phyloP scores from a whole-genome alignment of 2,797 vertebrate species.

The Manis pentadactyla region DNA sequence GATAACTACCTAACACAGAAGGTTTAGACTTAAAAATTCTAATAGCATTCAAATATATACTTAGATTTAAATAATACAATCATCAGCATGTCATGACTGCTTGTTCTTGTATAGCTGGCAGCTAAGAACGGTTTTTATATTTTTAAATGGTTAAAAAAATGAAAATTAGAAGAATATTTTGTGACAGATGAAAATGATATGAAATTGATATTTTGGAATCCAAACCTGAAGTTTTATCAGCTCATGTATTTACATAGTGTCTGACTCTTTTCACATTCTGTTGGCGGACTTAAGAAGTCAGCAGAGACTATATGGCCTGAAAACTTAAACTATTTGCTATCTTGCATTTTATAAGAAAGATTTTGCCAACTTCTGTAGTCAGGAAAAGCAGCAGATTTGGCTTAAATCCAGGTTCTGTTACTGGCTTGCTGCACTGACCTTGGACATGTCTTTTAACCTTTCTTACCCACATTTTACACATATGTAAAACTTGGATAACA shows the following conservation, averaged over 20 bases:
- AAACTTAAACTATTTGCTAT: neutral
- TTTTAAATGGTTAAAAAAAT: neutral
- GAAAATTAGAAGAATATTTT: neutral
- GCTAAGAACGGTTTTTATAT: neutral
- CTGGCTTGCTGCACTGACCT: neutral
- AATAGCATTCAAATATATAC: no score
- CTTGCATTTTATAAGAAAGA: neutral
- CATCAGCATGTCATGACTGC: no score
- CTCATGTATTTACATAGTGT: neutral
- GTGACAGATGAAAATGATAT: neutral
- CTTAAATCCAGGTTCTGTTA: neutral
- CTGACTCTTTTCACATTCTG: neutral
- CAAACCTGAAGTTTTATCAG: neutral
- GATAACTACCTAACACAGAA: no score
- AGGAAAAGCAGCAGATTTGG: neutral
- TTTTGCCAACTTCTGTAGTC: rapidly evolving
- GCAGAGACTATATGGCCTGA: neutral
- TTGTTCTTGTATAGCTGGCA: neutral
- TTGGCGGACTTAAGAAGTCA: neutral
- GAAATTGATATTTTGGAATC: neutral
- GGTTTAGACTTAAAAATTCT: no score
- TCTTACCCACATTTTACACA: neutral
- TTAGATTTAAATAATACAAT: no score
- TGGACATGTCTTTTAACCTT: neutral
- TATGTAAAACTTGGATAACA: neutral